Evolutionary conservation across 2,888 invertebrate species (phyloP).

Genomic region (Machimus rusticus): DNA sequence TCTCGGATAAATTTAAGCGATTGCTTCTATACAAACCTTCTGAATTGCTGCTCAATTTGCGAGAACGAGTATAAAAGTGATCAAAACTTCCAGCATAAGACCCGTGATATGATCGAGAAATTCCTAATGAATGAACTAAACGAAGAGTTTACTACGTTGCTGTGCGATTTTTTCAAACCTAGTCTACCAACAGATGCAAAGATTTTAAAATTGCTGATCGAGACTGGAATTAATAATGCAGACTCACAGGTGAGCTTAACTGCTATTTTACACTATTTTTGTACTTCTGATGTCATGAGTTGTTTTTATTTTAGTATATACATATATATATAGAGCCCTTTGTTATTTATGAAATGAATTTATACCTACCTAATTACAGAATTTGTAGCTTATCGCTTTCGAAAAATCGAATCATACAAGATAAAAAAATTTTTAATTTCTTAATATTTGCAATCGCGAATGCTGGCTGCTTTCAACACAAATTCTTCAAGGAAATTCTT

Average conservation of each 20-base stretch:
- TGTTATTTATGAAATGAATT: too few species aligned
- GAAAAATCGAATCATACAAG: too few species aligned
- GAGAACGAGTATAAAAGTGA: slow-evolving; percentile 61
- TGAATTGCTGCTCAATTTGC: slow-evolving; percentile 62
- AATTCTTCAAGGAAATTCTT: too few species aligned
- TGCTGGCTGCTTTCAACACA: too few species aligned
- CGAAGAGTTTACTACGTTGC: slow-evolving; percentile 60
- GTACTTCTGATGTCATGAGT: too few species aligned
- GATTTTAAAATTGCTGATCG: slow-evolving; percentile 75
- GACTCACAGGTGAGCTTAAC: slow-evolving; percentile 55
- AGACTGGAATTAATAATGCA: slow-evolving; percentile 72
- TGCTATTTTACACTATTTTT: background rate
- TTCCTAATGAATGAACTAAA: slow-evolving; percentile 62
- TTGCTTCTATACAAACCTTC: slow-evolving; percentile 65
- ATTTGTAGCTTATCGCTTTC: too few species aligned
- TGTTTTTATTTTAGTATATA: too few species aligned
- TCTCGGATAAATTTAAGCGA: slow-evolving; percentile 61
- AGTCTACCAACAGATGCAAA: slow-evolving; percentile 75
- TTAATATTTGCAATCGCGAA: too few species aligned
- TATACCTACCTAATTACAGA: too few species aligned
- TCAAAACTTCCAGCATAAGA: slow-evolving; percentile 60
- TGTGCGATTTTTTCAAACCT: slow-evolving; percentile 66
- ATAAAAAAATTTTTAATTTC: too few species aligned
- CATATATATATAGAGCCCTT: too few species aligned
- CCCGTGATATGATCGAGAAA: slow-evolving; percentile 59